phyloP scores from a whole-genome alignment of 2,888 invertebrate species.

The Orthonevra nobilis region DNA sequence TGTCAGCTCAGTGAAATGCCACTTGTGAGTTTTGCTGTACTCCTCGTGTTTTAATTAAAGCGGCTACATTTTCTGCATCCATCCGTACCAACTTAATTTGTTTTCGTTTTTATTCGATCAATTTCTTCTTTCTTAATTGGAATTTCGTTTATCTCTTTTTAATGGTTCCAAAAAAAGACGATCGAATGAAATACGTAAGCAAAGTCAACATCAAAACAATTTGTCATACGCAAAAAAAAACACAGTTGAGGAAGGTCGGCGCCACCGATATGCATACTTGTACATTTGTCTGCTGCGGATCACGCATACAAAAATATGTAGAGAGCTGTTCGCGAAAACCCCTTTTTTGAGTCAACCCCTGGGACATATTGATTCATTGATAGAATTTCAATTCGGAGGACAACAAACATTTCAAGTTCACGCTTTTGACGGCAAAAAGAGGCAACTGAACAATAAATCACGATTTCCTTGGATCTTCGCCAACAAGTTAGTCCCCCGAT shows the following conservation, averaged over 20 bases:
- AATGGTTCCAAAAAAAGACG: constrained; percentile 13
- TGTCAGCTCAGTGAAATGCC: constrained; percentile 28
- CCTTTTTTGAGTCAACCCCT: no score
- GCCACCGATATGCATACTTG: constrained; percentile 41
- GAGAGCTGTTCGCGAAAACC: constrained; percentile 3
- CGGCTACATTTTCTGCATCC: constrained; percentile 43
- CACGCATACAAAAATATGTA: constrained; percentile 12
- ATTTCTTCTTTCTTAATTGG: constrained; percentile 31
- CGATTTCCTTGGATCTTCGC: constrained; percentile 45
- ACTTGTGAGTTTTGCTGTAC: constrained; percentile 3
- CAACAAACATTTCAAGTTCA: constrained; percentile 50
- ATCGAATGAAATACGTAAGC: neutral
- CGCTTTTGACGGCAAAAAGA: no score
- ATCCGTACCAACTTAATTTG: constrained; percentile 15
- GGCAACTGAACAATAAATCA: constrained; percentile 49
- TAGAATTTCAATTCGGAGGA: constrained; percentile 49
- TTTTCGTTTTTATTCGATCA: constrained; percentile 4
- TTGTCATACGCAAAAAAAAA: constrained; percentile 68
- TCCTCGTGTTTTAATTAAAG: constrained; percentile 54
- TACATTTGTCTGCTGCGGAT: neutral
- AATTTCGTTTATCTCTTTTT: constrained; percentile 15
- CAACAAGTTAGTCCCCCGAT: constrained; percentile 58
- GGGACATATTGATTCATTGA: constrained; percentile 31
- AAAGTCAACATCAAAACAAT: constrained; percentile 55
- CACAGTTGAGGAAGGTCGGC: constrained; percentile 69